Conservation (phyloP, 2,888 invertebrate genomes). For the Lepidochitona cinerea region DNA sequence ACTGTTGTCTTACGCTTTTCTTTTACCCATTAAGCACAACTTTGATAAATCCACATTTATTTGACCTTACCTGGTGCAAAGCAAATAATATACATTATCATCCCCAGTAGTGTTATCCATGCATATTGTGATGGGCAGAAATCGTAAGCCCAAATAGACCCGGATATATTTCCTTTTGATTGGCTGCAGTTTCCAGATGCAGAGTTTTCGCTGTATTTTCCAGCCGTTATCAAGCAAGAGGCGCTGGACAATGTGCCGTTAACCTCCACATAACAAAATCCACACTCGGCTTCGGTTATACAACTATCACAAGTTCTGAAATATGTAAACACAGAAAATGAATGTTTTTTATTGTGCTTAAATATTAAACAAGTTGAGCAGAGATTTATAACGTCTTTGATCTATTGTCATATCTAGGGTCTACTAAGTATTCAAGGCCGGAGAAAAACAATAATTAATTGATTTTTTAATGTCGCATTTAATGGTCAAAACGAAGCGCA, state of each 20-base stretch:
- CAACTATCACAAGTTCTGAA: conserved; percentile 68
- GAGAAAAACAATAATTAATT: too few relatives aligned
- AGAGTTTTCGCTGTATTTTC: not conserved
- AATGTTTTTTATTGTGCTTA: not conserved
- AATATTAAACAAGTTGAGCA: not conserved
- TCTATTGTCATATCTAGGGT: too few relatives aligned
- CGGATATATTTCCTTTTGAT: not conserved
- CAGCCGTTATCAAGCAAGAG: not conserved
- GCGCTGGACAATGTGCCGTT: not conserved
- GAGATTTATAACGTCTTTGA: too few relatives aligned
- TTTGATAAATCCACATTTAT: too few relatives aligned
- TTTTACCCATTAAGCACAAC: too few relatives aligned
- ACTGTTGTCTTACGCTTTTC: too few relatives aligned
- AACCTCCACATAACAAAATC: conserved; percentile 65
- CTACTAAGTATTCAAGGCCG: too few relatives aligned
- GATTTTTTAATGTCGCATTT: too few relatives aligned
- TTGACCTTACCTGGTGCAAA: conserved; percentile 63
- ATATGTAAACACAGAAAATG: too few relatives aligned
- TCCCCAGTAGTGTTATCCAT: conserved; percentile 68
- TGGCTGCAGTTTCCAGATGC: not conserved
- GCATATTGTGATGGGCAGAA: conserved; percentile 69
- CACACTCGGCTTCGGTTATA: conserved; percentile 67
- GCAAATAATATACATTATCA: conserved; percentile 68
- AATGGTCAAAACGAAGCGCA: too few relatives aligned
- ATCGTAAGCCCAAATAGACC: conserved; percentile 52